Conservation (phyloP, 2,113 vertebrate genomes). For the Capricornis sumatraensis region DNA sequence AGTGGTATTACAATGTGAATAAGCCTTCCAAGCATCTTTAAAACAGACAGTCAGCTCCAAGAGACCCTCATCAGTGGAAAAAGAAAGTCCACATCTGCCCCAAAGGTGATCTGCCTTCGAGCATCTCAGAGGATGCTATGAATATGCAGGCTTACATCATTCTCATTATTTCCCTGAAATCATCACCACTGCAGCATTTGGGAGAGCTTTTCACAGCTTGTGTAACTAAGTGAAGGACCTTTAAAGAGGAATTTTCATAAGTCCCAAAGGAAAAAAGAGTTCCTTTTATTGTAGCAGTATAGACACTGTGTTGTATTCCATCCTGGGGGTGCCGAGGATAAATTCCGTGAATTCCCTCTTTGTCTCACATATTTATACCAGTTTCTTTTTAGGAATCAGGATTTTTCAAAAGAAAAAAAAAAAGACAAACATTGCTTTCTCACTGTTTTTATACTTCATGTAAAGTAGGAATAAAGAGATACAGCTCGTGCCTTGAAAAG, state of each 20-base stretch:
- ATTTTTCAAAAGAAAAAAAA: slow-evolving; percentile 41
- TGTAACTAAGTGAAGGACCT: background rate
- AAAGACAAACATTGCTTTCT: background rate
- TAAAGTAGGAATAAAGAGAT: background rate
- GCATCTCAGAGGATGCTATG: background rate
- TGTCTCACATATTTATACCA: slow-evolving; percentile 68
- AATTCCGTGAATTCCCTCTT: slow-evolving; percentile 75
- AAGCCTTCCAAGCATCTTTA: background rate
- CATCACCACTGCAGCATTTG: background rate
- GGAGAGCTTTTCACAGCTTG: background rate
- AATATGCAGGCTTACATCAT: background rate
- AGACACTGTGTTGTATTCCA: slow-evolving; percentile 48
- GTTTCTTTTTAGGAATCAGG: slow-evolving; percentile 73
- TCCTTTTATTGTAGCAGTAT: slow-evolving; percentile 49
- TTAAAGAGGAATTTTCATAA: slow-evolving; percentile 31
- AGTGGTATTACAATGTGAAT: background rate
- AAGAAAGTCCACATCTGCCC: background rate
- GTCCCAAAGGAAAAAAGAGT: background rate
- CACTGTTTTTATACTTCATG: background rate
- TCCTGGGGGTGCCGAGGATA: slow-evolving; percentile 29
- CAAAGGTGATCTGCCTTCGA: background rate
- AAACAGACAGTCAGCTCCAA: background rate
- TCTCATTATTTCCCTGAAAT: slow-evolving; percentile 24
- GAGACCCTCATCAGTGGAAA: background rate
- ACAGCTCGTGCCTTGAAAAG: background rate